Percentiles rank a stretch among this genome's conserved stretches.
Evolutionary conservation across 2,113 vertebrate genomes (phyloP).

Genomic region (Chascanopsetta lugubris): DNA sequence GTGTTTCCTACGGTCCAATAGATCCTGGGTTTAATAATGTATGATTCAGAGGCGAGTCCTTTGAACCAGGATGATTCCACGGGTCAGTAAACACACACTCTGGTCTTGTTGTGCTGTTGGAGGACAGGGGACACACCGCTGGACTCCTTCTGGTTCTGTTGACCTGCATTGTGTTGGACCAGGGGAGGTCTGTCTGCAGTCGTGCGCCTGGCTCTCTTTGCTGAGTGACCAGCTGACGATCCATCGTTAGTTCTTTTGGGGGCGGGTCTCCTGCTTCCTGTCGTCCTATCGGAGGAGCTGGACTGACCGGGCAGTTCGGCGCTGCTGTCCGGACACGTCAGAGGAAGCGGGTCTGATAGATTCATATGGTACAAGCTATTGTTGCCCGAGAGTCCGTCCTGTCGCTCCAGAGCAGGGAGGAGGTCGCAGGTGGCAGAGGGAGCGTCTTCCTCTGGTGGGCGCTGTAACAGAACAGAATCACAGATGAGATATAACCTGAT

Average conservation of each 20-base stretch:
- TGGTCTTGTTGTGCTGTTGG: conserved; percentile 75
- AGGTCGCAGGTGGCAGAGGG: conserved; percentile 59
- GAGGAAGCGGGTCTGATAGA: conserved; percentile 38
- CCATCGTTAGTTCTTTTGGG: conserved; percentile 55
- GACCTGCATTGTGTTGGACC: conserved; percentile 62
- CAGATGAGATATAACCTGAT: background rate
- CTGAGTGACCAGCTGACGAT: conserved; percentile 14
- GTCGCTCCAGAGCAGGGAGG: conserved; percentile 64
- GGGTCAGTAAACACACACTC: conserved; percentile 78
- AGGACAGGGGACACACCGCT: conserved; percentile 65
- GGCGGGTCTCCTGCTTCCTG: conserved; percentile 13
- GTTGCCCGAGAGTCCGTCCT: conserved; percentile 60
- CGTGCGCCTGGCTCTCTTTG: conserved; percentile 67
- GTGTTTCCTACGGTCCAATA: background rate
- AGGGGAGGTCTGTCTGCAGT: conserved; percentile 47
- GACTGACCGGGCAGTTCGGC: conserved; percentile 78
- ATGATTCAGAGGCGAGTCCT: background rate
- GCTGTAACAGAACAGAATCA: conserved; percentile 17
- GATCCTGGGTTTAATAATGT: background rate
- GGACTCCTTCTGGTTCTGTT: conserved; percentile 72
- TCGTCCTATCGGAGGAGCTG: conserved; percentile 58
- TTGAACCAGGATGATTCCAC: background rate
- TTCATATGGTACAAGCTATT: conserved; percentile 53
- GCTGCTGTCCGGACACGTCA: conserved; percentile 79
- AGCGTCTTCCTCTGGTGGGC: conserved; percentile 55